phyloP scores from a whole-genome alignment of 2,113 vertebrate genomes.

The Hystrix cristata region DNA sequence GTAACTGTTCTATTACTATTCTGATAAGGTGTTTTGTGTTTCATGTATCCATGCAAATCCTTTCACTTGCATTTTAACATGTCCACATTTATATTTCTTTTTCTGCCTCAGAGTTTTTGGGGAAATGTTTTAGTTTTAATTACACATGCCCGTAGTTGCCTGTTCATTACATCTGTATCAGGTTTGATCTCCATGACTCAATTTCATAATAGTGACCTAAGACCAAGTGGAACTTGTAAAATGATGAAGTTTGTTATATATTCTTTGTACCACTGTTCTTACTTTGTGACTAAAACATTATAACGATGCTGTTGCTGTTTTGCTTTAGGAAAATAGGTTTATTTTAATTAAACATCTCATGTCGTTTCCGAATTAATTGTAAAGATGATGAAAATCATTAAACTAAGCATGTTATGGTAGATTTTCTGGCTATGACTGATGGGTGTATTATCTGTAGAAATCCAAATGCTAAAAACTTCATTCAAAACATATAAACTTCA shows the following conservation, averaged over 20 bases:
- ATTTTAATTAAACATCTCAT: not conserved
- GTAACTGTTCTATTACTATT: not conserved
- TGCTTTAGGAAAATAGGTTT: conserved; percentile 34
- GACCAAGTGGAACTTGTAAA: not conserved
- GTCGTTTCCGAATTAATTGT: not conserved
- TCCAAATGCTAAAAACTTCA: not conserved
- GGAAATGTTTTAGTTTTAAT: not conserved
- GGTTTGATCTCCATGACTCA: not conserved
- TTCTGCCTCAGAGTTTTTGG: not conserved
- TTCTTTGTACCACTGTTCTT: not conserved
- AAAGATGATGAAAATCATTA: not conserved
- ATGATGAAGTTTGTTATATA: not conserved
- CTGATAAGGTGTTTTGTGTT: not conserved
- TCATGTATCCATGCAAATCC: not conserved
- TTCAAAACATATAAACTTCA: not conserved
- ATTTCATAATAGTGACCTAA: not conserved
- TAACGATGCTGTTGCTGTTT: not conserved
- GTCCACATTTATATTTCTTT: not conserved
- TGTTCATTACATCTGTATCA: not conserved
- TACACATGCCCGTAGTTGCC: not conserved
- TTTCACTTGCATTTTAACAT: not conserved
- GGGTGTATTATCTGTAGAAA: not conserved
- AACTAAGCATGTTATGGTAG: not conserved
- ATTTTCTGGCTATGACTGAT: not conserved
- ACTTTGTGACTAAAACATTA: not conserved